Percentiles rank a stretch among this genome's conserved stretches.
Conservation (phyloP, 2,113 vertebrate genomes). For the Trematomus loennbergii region DNA sequence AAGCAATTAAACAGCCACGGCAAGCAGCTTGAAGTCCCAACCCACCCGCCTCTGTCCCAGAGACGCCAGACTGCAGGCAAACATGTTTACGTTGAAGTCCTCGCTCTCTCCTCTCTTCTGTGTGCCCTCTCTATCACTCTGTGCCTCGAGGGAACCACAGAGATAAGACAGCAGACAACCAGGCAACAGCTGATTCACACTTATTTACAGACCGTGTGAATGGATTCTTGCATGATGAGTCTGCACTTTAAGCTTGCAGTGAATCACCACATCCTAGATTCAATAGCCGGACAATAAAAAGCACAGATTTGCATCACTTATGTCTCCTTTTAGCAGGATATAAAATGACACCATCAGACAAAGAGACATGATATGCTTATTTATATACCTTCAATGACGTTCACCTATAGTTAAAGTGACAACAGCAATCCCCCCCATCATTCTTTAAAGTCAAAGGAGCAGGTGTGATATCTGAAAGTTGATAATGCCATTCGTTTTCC, state of each 20-base stretch:
- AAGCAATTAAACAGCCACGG: slow-evolving; percentile 20
- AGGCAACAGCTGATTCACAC: slow-evolving; percentile 46
- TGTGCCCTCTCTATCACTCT: slow-evolving; percentile 13
- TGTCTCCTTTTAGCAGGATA: not conserved
- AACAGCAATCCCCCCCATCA: not conserved
- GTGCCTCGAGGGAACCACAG: not conserved
- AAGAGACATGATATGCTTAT: slow-evolving; percentile 8
- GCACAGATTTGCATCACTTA: not conserved
- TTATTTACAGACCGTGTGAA: not conserved
- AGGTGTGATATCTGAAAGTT: slow-evolving; percentile 43
- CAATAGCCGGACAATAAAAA: slow-evolving; percentile 7
- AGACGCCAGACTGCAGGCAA: slow-evolving; percentile 27
- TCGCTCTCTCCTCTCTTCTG: slow-evolving; percentile 16
- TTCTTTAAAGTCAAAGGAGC: slow-evolving; percentile 49
- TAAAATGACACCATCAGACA: slow-evolving; percentile 25
- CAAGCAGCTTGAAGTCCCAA: slow-evolving; percentile 24
- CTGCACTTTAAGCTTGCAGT: slow-evolving; percentile 24
- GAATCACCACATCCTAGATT: slow-evolving; percentile 12
- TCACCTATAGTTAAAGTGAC: slow-evolving; percentile 11
- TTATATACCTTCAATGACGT: slow-evolving; percentile 15
- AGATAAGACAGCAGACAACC: slow-evolving; percentile 34
- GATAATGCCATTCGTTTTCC: slow-evolving; percentile 41
- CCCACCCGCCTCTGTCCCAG: slow-evolving; percentile 3
- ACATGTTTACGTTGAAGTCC: slow-evolving; percentile 45
- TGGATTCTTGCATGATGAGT: slow-evolving; percentile 24